Percentiles rank a stretch among this genome's conserved stretches.
Conservation (phyloP, 2,113 vertebrate genomes). For the Australoheros scitulus region DNA sequence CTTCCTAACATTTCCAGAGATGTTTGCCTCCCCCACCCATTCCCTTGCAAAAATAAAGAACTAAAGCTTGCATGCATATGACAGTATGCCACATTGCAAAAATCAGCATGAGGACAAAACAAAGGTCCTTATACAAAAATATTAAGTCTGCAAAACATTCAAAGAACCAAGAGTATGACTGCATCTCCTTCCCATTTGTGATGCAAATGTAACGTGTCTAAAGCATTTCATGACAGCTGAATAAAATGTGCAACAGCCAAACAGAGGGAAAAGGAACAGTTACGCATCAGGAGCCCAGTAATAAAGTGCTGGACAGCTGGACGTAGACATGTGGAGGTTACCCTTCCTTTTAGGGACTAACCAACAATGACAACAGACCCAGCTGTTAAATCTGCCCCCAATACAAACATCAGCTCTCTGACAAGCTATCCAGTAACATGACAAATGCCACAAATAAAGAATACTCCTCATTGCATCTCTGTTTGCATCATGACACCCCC, state of each 20-base stretch:
- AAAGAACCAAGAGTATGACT: slow-evolving; percentile 30
- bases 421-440: slow-evolving; percentile 5
- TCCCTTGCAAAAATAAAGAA: slow-evolving; percentile 23
- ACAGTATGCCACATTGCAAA: slow-evolving; percentile 39
- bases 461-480: slow-evolving; percentile 34
- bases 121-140: slow-evolving; percentile 56
- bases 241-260: slow-evolving; percentile 40
- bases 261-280: slow-evolving; percentile 30
- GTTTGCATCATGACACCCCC: background rate
- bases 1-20: slow-evolving; percentile 43
- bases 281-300: slow-evolving; percentile 37
- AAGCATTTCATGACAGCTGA: slow-evolving; percentile 47
- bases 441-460: slow-evolving; percentile 16
- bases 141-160: slow-evolving; percentile 58
- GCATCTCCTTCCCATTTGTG: slow-evolving; percentile 12
- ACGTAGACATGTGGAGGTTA: slow-evolving; percentile 34
- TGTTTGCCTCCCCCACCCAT: slow-evolving; percentile 9
- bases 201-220: slow-evolving; percentile 43
- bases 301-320: slow-evolving; percentile 69
- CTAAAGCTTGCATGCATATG: slow-evolving; percentile 49
- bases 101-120: slow-evolving; percentile 52
- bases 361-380: slow-evolving; percentile 27
- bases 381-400: slow-evolving; percentile 17
- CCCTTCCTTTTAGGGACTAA: slow-evolving; percentile 25
- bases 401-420: slow-evolving; percentile 20